Base-by-base conservation (phyloP, 2,113 vertebrate genomes). In the Loxodonta africana region DNA sequence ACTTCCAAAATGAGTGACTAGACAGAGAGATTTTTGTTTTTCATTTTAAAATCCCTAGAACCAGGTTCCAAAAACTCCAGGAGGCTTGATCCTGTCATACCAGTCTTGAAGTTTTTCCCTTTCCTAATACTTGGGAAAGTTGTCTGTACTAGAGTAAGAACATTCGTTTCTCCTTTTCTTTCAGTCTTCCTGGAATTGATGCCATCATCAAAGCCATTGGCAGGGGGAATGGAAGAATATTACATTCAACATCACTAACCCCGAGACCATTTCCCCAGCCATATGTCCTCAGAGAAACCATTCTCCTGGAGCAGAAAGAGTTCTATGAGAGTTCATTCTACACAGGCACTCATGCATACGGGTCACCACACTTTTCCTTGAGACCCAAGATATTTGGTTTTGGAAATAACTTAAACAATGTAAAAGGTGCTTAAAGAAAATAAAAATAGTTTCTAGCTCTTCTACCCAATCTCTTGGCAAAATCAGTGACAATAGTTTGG, bases 1-100 rank as follows among this genome's bases (percentile, higher is more conserved):
- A 51, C 30, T 88, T 95, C 5, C 46, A 86, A 83, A 91, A 83
- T 48, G 8, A 90, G 44, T 86, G 23, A 94, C 28, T 41, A 87
- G 25, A 51, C 65, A 87, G 65, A 87, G 71, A 73, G 73, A n/a
- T 71, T 91, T 46, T 81, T 65, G 21, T 73, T 82, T 82, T 82
- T 76, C 30, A 82, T 33, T 53, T 44, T 67, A 91, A 92, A 88
- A 87, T 37, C 15, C 20, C n/a, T 74, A 17, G 44, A 95, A 69
- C 60, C 60, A 60, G 23, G 26, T 76, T 82, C 44, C 46, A 65
- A 92, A 89, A 87, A 46, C 57, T 83, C 21, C 17, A 76, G 62
- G 69, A 65, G 37, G 4, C 20, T 53, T 92, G 48, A 17, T 37
- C 48, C 23, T 33, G n/a, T n/a, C 46, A 63, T 30, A 82, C 10